Percentiles rank a stretch among this genome's conserved stretches.
These are phyloP conservation scores for Axea sp. DNA, from an alignment of 2,888 invertebrate species.

Conservation along the genomic window DNA sequence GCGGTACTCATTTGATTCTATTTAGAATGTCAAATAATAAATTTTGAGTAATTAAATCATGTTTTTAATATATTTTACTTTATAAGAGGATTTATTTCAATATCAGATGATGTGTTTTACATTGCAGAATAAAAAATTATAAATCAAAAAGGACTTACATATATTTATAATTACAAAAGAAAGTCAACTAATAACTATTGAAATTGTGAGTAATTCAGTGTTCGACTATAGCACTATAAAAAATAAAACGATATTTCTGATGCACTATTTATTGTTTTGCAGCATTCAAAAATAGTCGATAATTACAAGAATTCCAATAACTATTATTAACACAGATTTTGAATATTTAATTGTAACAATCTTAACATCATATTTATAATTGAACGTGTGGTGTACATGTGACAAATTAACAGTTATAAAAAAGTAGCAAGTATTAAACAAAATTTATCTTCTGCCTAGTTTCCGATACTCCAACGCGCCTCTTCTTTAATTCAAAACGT, in stretches of 20 bases:
- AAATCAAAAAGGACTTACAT: conserved; percentile 9
- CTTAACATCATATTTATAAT: neutral
- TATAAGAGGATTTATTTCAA: conserved; percentile 40
- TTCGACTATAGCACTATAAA: conserved; percentile 6
- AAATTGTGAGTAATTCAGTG: conserved; percentile 32
- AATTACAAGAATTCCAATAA: conserved; percentile 30
- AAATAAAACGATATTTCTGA: no score
- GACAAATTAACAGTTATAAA: conserved; percentile 7
- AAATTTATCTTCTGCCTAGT: conserved; percentile 18
- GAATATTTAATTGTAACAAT: neutral
- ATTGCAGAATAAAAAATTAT: conserved; percentile 20
- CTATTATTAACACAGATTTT: conserved; percentile 41
- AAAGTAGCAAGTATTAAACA: conserved; percentile 14
- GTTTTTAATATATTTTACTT: no score
- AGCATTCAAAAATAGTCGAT: conserved; percentile 6
- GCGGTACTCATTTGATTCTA: no score
- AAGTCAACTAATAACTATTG: conserved; percentile 39
- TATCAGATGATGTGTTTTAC: conserved; percentile 6
- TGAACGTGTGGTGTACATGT: conserved; percentile 2
- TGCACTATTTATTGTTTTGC: no score
- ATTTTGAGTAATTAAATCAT: no score
- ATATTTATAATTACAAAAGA: conserved; percentile 3
- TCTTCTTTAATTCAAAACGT: conserved; percentile 35
- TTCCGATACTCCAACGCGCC: conserved; percentile 51
- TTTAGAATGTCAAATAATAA: no score